These are phyloP conservation scores for Lymantria monacha DNA, from an alignment of 2,888 invertebrate species.

Conservation along the genomic window DNA sequence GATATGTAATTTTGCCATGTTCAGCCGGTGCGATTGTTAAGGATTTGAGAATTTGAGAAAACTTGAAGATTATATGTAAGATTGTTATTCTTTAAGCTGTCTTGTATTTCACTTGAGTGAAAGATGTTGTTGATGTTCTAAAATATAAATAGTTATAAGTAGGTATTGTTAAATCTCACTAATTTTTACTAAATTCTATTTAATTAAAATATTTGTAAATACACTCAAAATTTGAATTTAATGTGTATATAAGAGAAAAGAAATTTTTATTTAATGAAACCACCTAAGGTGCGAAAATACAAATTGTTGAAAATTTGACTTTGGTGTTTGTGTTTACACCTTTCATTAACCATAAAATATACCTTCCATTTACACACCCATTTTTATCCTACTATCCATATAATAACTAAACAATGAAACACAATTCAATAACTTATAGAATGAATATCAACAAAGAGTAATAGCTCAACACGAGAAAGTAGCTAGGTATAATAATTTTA, in stretches of 20 bases:
- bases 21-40: constrained; percentile 58
- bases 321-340: constrained; percentile 39
- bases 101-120: constrained; percentile 72
- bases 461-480: too few relatives aligned
- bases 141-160: constrained; percentile 70
- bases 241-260: constrained; percentile 80
- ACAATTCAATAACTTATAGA: too few relatives aligned
- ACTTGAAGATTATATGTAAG: constrained; percentile 66
- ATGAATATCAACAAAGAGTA: too few relatives aligned
- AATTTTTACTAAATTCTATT: constrained; percentile 83
- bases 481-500: too few relatives aligned
- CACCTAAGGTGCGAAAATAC: constrained; percentile 81
- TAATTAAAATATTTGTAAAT: constrained; percentile 83
- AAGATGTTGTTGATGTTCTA: constrained; percentile 81
- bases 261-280: constrained; percentile 77
- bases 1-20: constrained; percentile 53
- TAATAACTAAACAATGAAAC: too few relatives aligned
- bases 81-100: constrained; percentile 62
- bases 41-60: constrained; percentile 31
- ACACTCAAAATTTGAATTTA: constrained; percentile 81
- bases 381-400: too few relatives aligned
- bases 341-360: neutral
- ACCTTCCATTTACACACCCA: too few relatives aligned
- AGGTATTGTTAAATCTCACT: constrained; percentile 82
- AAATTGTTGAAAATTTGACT: constrained; percentile 76